Evolutionary conservation across 2,888 invertebrate species (phyloP), one percentile per base, ranked within the genome.

Genomic region (Agriopis leucophaearia): DNA sequence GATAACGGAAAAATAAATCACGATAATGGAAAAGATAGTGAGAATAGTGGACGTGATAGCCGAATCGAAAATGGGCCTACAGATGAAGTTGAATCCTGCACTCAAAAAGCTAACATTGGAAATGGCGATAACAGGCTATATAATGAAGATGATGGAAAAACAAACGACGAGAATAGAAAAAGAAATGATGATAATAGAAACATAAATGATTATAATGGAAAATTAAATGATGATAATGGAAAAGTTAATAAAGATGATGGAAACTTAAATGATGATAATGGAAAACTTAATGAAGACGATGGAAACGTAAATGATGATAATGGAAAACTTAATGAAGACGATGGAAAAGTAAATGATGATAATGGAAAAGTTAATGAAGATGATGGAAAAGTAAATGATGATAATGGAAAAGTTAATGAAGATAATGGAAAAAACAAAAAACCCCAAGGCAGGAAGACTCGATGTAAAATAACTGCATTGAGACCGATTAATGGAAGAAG

Each of bases 361-460:
- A 64, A 57, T 58, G 66, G 7, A 56, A 57, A 45, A 38, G 42
- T 7, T 12, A 10, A 38, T 35, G 60, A 50, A 9, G 45, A 71
- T 15, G 63, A 51, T 42, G 54, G 7, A 9, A 60, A 50, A 38
- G 60, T 54, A 42, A 52, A 54, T 54, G 9, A 16, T 27, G 42
- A 64, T 57, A 38, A 42, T 12, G 55, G 54, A 13, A 61, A 54
- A 8, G 38, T 52, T 64, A 69, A 36, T 66, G 57, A 38, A 64
- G 69, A 75, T 71, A 66, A 58, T 56, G 64, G 58, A 54, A 54
- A 40, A 66, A 62, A 70, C 70, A 52, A 71, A 64, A 61, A 18
- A 15, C 48, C 36, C 8, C 9, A n/a, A 12, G 13, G 36, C 0
- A 60, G 45, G 2, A 66, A 57, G 47, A 52, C 60, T 5, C 35